Evolutionary conservation across 2,797 vertebrate species (phyloP).

Genomic region (Labeo calbasu): DNA sequence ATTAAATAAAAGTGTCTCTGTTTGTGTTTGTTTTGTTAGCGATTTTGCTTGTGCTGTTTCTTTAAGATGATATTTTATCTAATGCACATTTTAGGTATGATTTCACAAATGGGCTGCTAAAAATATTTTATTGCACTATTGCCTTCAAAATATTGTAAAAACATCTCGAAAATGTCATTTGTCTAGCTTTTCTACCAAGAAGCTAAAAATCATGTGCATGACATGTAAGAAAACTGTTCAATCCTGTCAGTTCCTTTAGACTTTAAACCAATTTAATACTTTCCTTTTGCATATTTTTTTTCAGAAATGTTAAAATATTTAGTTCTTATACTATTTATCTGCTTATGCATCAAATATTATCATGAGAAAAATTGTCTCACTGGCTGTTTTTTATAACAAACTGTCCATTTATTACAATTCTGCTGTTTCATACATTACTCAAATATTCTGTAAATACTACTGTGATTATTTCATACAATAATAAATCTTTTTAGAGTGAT

Average conservation of each 20-base stretch:
- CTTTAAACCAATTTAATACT: not conserved
- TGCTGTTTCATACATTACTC: not conserved
- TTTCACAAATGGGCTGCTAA: not conserved
- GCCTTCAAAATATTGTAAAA: not conserved
- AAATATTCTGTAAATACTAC: conserved; percentile 6
- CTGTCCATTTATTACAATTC: not conserved
- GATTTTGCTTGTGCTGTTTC: not conserved
- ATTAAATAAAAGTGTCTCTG: not conserved
- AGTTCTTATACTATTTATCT: conserved; percentile 12
- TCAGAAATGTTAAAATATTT: not conserved
- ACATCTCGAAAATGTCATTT: not conserved
- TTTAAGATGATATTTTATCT: not conserved
- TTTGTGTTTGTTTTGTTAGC: not conserved
- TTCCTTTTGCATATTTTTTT: not conserved
- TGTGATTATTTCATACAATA: not conserved
- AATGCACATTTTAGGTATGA: not conserved
- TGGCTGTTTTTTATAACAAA: not conserved
- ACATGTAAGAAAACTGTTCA: not conserved
- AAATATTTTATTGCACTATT: conserved; percentile 1
- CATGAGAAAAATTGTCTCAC: not conserved
- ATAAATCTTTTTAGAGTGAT: not conserved
- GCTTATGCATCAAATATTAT: not conserved
- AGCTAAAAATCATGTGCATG: no score
- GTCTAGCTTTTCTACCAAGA: no score
- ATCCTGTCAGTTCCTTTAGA: not conserved